These are phyloP conservation scores for Etheostoma cragini DNA, from an alignment of 2,113 vertebrate species.

Conservation along the genomic window DNA sequence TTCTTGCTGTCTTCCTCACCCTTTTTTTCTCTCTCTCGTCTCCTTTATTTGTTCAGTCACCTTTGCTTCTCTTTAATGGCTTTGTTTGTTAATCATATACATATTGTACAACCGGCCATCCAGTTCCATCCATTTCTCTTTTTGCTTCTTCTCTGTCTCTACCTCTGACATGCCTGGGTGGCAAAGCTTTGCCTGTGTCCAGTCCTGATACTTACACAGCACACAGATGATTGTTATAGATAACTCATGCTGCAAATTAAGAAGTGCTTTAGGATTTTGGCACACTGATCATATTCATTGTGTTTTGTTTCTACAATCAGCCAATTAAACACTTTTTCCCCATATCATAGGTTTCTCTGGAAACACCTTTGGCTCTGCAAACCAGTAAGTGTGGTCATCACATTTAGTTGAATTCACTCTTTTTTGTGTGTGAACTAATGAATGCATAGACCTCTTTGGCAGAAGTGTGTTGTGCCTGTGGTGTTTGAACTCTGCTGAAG, in stretches of 20 bases:
- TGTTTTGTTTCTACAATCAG: background rate
- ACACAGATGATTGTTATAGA: background rate
- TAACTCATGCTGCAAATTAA: background rate
- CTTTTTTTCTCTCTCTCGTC: background rate
- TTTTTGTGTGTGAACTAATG: background rate
- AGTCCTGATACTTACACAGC: background rate
- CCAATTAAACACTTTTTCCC: background rate
- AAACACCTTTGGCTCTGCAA: conserved; percentile 80
- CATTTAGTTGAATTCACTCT: background rate
- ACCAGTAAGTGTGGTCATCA: conserved; percentile 83
- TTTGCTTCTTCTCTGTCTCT: background rate
- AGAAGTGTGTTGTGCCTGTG: conserved; percentile 24
- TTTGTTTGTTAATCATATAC: background rate
- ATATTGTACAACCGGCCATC: background rate
- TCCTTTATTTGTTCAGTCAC: background rate
- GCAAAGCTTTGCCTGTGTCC: background rate
- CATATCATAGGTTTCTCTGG: conserved; percentile 77
- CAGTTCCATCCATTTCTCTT: background rate
- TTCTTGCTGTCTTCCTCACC: background rate
- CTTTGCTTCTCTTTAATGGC: background rate
- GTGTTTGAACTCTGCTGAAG: conserved; percentile 34
- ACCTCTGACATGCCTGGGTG: background rate
- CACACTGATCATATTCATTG: background rate
- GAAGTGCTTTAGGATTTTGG: background rate
- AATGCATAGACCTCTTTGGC: conserved; percentile 3